phyloP scores from a whole-genome alignment of 2,113 vertebrate species.

The Columbina picui region DNA sequence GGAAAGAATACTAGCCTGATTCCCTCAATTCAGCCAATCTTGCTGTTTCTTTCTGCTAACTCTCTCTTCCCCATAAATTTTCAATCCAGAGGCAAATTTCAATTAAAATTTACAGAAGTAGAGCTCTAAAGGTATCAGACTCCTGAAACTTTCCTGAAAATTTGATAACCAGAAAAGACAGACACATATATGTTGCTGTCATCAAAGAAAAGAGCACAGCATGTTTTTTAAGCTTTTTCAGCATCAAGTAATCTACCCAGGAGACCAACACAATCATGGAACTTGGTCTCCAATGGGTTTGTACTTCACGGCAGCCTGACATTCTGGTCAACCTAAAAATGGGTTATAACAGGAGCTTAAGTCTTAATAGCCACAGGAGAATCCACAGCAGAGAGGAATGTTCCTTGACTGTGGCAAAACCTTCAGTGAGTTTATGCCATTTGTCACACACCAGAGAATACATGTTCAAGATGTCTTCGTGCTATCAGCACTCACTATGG shows the following conservation, averaged over 20 bases:
- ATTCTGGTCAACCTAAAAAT: fast-evolving
- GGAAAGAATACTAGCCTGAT: fast-evolving
- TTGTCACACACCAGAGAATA: background rate
- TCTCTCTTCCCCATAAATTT: background rate
- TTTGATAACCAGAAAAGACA: background rate
- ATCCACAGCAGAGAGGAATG: background rate
- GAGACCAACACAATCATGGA: background rate
- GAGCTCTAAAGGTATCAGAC: background rate
- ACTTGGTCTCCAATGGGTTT: background rate
- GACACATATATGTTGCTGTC: background rate
- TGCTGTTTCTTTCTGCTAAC: background rate
- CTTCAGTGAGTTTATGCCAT: background rate
- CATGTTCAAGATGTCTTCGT: background rate
- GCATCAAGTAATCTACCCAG: background rate
- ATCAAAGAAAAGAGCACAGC: background rate
- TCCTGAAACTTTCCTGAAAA: background rate
- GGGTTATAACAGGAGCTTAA: fast-evolving
- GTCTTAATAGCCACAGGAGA: background rate
- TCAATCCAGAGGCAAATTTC: background rate
- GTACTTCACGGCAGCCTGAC: background rate
- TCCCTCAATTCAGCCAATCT: background rate
- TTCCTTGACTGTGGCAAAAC: background rate
- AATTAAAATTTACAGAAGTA: background rate
- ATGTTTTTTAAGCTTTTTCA: background rate
- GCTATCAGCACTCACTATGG: fast-evolving